Evolutionary conservation across 23 tunicate genomes (phyloP), one percentile per base, ranked within the genome.

Genomic region (Halocynthia aurantium): DNA sequence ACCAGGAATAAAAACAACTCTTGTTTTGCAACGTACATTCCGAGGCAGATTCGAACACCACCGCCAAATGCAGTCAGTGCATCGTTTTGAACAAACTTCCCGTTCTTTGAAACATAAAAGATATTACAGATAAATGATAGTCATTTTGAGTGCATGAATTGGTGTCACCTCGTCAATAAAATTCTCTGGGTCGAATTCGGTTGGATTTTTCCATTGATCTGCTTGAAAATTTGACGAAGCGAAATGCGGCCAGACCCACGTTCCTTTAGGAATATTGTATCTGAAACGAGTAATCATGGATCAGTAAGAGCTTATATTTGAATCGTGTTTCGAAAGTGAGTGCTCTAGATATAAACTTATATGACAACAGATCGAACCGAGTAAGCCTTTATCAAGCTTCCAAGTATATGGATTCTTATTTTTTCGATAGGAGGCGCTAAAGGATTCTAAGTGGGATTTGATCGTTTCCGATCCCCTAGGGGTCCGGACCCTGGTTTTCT

Each of bases 51-150:
- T 10, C 70, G 70, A 15, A 49, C 10, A 20, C 70, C 70, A 2
- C 70, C 70, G 31, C 70, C 31, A 65, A 65, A 65, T 15, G 70
- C 70, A 65, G 31, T 49, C 22, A 65, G 31, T 5, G 70, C 70
- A 10, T 65, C 70, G 10, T 40, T 40, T 65, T 65, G 22, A 49
- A 10, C 22, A 2, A 65, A 65, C 15, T 65, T 15, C 10, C 70
- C 70, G 10, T 65, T 15, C 70, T 65, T 40, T 20, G 31, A 65
- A 65, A 10, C 9, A 31, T 31, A 31, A 31, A 31, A 31, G 44
- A 31, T 31, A 31, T 31, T 31, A 4, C 44, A 31, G 44, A 31
- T 31, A 31, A 31, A 31, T 31, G 44, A 31, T 31, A 31, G 44
- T 31, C 4, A 31, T 31, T 31, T 31, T 31, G 44, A 31, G 44